Conservation (phyloP, 2,113 vertebrate genomes). For the Eptesicus fuscus region DNA sequence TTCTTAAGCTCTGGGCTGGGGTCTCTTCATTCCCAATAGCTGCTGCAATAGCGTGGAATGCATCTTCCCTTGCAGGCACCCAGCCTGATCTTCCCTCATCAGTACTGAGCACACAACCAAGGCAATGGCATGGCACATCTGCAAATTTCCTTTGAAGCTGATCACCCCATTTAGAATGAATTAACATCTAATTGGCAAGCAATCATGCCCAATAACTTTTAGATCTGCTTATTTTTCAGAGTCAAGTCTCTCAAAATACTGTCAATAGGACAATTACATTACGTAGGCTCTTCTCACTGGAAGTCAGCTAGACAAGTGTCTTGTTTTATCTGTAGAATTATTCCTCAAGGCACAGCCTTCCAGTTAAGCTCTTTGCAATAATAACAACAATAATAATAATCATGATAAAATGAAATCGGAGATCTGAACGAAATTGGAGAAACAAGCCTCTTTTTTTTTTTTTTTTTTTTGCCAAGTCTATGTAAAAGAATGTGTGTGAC, state of each 20-base stretch:
- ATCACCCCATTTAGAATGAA: constrained; percentile 43
- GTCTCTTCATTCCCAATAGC: constrained; percentile 4
- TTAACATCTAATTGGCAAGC: constrained; percentile 54
- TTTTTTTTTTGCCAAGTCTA: background rate
- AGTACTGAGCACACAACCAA: background rate
- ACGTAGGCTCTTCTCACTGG: background rate
- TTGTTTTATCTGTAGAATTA: background rate
- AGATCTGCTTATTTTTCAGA: constrained; percentile 62
- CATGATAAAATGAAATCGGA: background rate
- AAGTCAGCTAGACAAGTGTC: constrained; percentile 35
- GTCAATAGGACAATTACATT: constrained; percentile 37
- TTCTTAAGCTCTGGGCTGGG: background rate
- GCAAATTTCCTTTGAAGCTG: constrained; percentile 22
- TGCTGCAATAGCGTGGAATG: background rate
- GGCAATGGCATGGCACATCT: background rate
- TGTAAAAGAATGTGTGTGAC: background rate
- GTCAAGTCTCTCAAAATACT: constrained; percentile 54
- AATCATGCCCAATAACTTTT: constrained; percentile 62
- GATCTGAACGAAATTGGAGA: background rate
- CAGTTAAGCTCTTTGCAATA: background rate
- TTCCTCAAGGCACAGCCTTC: background rate
- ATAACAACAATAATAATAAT: background rate
- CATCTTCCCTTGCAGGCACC: constrained; percentile 5
- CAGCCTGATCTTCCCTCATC: constrained; percentile 29
- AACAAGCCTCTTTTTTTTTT: background rate